A percentile compares a stretch with the other conserved stretches of the same genome.
phyloP scores from a whole-genome alignment of 2,797 vertebrate species.

The Siniperca undulata region DNA sequence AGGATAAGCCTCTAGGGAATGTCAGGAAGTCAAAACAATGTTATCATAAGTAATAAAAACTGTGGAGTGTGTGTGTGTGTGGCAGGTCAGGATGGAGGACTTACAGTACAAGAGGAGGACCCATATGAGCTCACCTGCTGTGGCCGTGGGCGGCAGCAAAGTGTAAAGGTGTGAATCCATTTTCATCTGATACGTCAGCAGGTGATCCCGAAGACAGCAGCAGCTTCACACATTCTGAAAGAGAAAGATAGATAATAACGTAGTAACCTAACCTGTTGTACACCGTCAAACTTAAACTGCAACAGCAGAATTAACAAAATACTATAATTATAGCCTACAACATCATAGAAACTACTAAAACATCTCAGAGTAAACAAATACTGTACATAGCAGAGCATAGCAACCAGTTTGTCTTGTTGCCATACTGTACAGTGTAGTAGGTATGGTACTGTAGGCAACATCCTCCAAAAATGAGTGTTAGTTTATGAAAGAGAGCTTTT shows the following conservation, averaged over 20 bases:
- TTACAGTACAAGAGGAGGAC: not conserved
- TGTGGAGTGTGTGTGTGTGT: not conserved
- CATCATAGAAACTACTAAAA: not conserved
- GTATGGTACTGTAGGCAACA: not conserved
- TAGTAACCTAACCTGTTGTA: not conserved
- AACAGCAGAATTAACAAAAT: not conserved
- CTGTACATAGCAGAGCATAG: not conserved
- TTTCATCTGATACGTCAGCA: slow-evolving; percentile 90
- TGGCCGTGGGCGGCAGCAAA: slow-evolving; percentile 91
- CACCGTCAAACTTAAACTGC: not conserved
- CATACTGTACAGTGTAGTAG: slow-evolving; percentile 1
- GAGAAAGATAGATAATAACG: not conserved
- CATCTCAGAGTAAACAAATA: not conserved
- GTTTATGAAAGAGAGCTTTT: not conserved
- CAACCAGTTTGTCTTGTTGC: not conserved
- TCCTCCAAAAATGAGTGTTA: no score
- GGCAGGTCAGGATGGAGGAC: not conserved
- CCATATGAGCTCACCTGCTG: slow-evolving; percentile 83
- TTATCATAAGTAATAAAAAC: not conserved
- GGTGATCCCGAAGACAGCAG: slow-evolving; percentile 93
- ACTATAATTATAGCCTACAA: not conserved
- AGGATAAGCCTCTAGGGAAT: not conserved
- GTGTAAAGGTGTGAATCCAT: slow-evolving; percentile 95
- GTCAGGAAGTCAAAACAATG: not conserved
- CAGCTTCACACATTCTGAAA: slow-evolving; percentile 94